phyloP scores from a whole-genome alignment of 2,113 vertebrate species.

The Melanerpes aurifrons region DNA sequence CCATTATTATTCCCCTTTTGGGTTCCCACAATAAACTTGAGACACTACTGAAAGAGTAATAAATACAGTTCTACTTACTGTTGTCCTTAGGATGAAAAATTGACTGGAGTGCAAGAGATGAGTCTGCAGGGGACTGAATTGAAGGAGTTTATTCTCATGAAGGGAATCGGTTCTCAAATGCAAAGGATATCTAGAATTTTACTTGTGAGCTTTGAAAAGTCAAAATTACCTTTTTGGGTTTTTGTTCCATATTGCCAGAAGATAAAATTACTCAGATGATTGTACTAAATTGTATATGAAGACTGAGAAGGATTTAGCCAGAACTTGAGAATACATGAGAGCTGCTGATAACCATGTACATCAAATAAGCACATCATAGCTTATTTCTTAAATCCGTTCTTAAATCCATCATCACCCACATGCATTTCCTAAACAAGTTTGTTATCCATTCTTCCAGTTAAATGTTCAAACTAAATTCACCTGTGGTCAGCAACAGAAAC shows the following conservation, averaged over 20 bases:
- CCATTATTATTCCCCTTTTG: too few relatives aligned
- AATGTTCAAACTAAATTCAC: neutral
- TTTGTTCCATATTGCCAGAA: neutral
- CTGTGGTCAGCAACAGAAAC: neutral
- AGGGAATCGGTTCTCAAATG: neutral
- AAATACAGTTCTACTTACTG: accelerated
- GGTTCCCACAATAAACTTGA: neutral
- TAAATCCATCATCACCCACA: neutral
- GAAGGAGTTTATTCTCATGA: neutral
- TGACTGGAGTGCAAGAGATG: neutral
- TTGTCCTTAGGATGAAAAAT: neutral
- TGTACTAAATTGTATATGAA: neutral
- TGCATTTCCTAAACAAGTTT: neutral
- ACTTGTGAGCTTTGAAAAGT: neutral
- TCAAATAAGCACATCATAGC: neutral
- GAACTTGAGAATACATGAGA: neutral
- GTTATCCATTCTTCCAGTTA: neutral
- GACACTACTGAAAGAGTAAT: neutral
- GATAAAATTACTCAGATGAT: neutral
- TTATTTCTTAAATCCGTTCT: neutral
- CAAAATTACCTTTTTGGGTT: neutral
- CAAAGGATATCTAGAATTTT: neutral
- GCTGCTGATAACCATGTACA: neutral
- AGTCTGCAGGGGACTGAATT: neutral
- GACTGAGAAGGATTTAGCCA: neutral